Base-by-base conservation (phyloP, 2,888 invertebrate species). In the Caenorhabditis sp. region DNA sequence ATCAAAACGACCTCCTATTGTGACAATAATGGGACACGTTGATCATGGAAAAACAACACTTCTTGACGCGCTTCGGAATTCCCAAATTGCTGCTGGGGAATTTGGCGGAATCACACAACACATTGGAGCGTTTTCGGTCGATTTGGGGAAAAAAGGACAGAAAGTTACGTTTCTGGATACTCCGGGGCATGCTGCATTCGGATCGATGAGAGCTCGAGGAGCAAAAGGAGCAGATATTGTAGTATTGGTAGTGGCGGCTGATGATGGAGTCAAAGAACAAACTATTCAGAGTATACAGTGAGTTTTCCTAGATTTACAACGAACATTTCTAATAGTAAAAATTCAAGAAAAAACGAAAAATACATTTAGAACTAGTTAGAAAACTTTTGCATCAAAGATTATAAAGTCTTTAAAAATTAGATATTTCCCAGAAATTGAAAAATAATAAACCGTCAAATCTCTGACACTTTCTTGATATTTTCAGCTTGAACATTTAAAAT, bases 71-170 rank as follows among this genome's bases (percentile, higher is more conserved):
- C 61, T 86, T 14, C 63, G 86, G 31, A 92, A 95, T 79, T 93
- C 95, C 0, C 91, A 92, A 50, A 92, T 97, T 2, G 97, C 95
- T 0, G 93, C 93, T 49, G 91, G 92, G 43, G 99, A 99, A 90
- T 96, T 95, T 88, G 99, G 99, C 1, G 99, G 99, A 21, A 99
- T 99, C 75, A 99, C 99, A 0, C 99, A 99, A 88, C 97, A 97
- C 88, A 97, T 99, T 84, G 97, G 99, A 57, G 99, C 99, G 49
- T 99, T 99, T 90, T 93, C 93, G 57, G 80, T 80, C 17, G 66
- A 70, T 20, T 62, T 78, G 17, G 66, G 66, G 23, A 71, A 62
- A 38, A 43, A 60, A 52, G 70, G 68, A 20, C 50, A 68, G 17
- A 63, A 64, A 20, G 90, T 97, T 20, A 97, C 97, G 12, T 99